phyloP scores from a whole-genome alignment of 2,888 invertebrate species.

The Morpho deidamia region DNA sequence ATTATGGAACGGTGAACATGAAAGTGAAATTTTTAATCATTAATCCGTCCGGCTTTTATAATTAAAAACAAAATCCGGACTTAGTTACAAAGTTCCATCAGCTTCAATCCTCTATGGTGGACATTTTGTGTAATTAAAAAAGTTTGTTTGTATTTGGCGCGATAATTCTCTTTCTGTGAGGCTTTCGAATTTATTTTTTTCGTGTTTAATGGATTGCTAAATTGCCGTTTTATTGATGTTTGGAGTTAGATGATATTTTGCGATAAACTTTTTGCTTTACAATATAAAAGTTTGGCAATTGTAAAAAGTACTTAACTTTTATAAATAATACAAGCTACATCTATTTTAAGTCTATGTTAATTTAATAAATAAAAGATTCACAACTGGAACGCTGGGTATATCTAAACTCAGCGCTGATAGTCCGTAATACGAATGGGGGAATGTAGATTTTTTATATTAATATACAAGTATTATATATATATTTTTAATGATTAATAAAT shows the following conservation, averaged over 20 bases:
- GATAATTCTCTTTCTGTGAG: conserved; percentile 19
- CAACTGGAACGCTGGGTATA: too few relatives aligned
- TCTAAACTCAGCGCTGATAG: too few relatives aligned
- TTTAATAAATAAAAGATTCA: too few relatives aligned
- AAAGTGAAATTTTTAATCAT: conserved; percentile 15
- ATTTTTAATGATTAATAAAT: too few relatives aligned
- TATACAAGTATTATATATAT: too few relatives aligned
- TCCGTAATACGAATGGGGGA: too few relatives aligned
- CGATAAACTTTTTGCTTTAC: conserved; percentile 2
- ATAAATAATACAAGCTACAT: too few relatives aligned
- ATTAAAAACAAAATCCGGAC: conserved; percentile 27
- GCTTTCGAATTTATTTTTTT: conserved; percentile 15
- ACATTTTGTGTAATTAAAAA: conserved; percentile 36
- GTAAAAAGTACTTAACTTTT: not conserved
- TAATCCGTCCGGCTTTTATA: conserved; percentile 22
- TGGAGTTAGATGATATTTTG: conserved; percentile 1
- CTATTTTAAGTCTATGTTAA: too few relatives aligned
- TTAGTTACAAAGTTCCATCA: conserved; percentile 24
- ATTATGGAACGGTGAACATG: not conserved
- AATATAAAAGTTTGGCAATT: not conserved
- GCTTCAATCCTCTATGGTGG: conserved; percentile 23
- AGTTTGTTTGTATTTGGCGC: conserved; percentile 24
- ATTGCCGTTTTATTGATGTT: conserved; percentile 20
- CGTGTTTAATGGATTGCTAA: conserved; percentile 24
- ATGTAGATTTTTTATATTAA: too few relatives aligned